These are phyloP conservation scores for Myiotriccus ornatus DNA, from an alignment of 2,797 vertebrate species.

Conservation along the genomic window DNA sequence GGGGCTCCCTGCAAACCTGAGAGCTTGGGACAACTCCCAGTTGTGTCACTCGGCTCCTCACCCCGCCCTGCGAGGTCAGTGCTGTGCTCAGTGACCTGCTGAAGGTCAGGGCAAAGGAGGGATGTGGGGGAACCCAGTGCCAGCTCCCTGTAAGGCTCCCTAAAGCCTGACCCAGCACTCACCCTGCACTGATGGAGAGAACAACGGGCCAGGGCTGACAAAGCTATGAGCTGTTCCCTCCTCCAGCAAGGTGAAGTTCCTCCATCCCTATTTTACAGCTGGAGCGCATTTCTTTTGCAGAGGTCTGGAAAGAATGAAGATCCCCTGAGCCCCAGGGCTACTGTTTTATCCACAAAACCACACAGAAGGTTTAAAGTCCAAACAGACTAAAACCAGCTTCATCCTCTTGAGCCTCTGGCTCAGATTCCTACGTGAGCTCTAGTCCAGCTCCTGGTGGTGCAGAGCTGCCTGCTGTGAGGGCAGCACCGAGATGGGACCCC, in stretches of 20 bases:
- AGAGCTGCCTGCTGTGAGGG: background rate
- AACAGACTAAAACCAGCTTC: background rate
- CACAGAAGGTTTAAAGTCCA: background rate
- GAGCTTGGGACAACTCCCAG: background rate
- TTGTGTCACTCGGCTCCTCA: accelerated
- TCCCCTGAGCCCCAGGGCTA: background rate
- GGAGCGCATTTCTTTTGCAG: background rate
- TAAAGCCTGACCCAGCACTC: accelerated
- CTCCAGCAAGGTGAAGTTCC: background rate
- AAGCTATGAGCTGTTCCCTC: background rate
- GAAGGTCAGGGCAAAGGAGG: background rate
- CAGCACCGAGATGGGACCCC: background rate
- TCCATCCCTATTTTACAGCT: background rate
- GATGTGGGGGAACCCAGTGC: background rate
- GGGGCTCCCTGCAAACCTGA: background rate
- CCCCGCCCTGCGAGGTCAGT: background rate
- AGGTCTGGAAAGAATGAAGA: slow-evolving; percentile 7
- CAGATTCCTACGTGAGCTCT: background rate
- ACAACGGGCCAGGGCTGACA: accelerated
- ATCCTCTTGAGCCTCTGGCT: background rate
- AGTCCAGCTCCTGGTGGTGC: background rate
- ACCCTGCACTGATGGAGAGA: background rate
- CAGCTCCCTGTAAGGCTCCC: background rate
- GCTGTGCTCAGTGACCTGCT: background rate
- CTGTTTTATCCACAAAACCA: slow-evolving; percentile 10